Conservation (phyloP, 2,797 vertebrate species). For the Eulemur albifrons region DNA sequence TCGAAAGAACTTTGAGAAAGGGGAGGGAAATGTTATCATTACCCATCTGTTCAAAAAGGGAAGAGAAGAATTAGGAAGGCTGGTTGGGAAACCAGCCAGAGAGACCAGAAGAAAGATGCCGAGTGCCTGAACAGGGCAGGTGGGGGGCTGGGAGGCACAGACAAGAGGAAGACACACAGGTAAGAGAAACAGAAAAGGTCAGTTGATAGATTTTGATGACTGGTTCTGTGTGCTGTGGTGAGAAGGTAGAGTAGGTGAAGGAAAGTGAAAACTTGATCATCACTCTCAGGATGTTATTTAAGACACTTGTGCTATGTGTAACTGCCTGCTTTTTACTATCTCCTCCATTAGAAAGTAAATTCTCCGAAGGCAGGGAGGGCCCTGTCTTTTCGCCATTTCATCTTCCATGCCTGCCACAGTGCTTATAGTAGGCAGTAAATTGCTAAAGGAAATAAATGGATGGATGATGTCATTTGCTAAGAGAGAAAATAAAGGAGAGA, state of each 20-base stretch:
- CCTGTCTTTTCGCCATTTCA: not conserved
- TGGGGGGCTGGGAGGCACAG: not conserved
- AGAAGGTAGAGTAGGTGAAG: not conserved
- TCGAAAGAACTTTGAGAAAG: not conserved
- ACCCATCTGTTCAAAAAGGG: not conserved
- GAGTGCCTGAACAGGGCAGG: not conserved
- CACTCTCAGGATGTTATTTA: not conserved
- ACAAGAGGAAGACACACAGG: not conserved
- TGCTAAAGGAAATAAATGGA: conserved; percentile 1
- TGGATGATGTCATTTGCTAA: not conserved
- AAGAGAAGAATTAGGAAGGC: not conserved
- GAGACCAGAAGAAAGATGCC: not conserved
- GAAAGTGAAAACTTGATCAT: not conserved
- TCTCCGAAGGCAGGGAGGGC: not conserved
- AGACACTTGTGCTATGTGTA: not conserved
- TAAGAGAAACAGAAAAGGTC: not conserved
- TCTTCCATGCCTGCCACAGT: not conserved
- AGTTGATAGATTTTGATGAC: not conserved
- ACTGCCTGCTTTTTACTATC: not conserved
- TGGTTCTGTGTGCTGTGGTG: not conserved
- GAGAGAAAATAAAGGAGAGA: not conserved
- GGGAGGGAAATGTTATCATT: not conserved
- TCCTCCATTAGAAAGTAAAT: not conserved
- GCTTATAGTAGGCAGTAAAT: not conserved
- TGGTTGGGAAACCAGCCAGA: not conserved